Evolutionary conservation across 2,797 vertebrate species (phyloP), one percentile per base, ranked within the genome.

Genomic region (Heliangelus exortis): DNA sequence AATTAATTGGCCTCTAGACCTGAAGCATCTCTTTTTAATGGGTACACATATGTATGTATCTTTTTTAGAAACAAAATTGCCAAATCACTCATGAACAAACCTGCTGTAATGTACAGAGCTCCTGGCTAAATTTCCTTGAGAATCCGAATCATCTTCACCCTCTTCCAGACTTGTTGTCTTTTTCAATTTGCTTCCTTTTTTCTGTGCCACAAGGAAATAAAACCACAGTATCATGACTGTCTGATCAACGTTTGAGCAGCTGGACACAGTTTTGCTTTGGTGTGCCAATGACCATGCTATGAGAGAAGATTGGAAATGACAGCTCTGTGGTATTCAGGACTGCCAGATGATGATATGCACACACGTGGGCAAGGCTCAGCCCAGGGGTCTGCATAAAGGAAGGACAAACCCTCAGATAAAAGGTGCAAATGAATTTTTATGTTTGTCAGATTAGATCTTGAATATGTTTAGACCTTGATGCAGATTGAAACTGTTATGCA

Each of bases 151-250:
- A 2, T 98, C 98, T 41, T 98, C 98, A 0, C 98, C 98, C 89
- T 99, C 99, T 92, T 99, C 99, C 89, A 98, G 97, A 88, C 99
- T 99, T 13, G 98, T 97, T 0, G 96, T 94, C 95, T 98, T 99
- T 98, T 98, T 99, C 86, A 99, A 94, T 95, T 99, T 99, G 92
- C 96, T 97, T 9, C 98, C 96, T 98, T 99, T 99, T 97, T 99
- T 99, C 99, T 99, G 96, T 66, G 83, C 23, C 74, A 84, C 39
- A 50, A 39, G 69, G 73, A 93, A 78, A 93, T 58, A 82, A 96
- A 79, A 78, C 15, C 41, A 15, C 33, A 91, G 69, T 48, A 57
- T 72, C 54, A 45, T 29, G 71, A 55, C 36, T 4, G 14, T 39
- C 36, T 85, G 87, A 92, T 69, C 69, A 75, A 18, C 9, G 3